Evolutionary conservation across 2,797 vertebrate species (phyloP).

Genomic region (Moxostoma hubbsi): DNA sequence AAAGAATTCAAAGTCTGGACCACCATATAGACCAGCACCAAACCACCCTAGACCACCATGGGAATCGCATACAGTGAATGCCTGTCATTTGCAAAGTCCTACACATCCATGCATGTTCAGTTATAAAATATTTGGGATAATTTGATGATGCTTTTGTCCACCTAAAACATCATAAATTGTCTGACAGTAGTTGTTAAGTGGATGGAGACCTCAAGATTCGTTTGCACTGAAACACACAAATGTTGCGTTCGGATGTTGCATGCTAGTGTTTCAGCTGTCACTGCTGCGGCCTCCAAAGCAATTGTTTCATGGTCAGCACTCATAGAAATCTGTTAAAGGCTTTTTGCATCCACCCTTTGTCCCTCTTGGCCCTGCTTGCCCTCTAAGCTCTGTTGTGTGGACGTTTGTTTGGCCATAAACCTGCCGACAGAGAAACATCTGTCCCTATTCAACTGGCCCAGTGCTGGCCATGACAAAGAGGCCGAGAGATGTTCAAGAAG

Average conservation of each 20-base stretch:
- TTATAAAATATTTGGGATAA: too few relatives aligned
- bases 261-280: not conserved
- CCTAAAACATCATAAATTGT: too few relatives aligned
- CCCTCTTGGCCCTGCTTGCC: conserved; percentile 78
- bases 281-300: conserved; percentile 19
- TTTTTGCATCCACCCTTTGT: conserved; percentile 74
- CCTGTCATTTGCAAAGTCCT: too few relatives aligned
- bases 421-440: conserved; percentile 84
- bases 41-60: too few relatives aligned
- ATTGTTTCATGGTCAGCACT: conserved; percentile 69
- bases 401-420: conserved; percentile 85
- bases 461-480: conserved; percentile 70
- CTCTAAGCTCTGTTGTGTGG: conserved; percentile 71
- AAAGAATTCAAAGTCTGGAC: too few relatives aligned
- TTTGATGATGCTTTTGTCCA: too few relatives aligned
- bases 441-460: conserved; percentile 81
- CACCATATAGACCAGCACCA: too few relatives aligned
- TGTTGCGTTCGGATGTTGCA: conserved; percentile 14
- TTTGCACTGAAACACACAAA: conserved; percentile 18
- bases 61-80: too few relatives aligned
- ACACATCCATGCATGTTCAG: too few relatives aligned
- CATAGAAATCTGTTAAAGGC: too few relatives aligned
- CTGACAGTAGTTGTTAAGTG: not conserved
- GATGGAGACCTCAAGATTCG: conserved; percentile 11
- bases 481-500: not conserved